Conservation (phyloP, 2,113 vertebrate genomes). For the Nematolebias whitei region DNA sequence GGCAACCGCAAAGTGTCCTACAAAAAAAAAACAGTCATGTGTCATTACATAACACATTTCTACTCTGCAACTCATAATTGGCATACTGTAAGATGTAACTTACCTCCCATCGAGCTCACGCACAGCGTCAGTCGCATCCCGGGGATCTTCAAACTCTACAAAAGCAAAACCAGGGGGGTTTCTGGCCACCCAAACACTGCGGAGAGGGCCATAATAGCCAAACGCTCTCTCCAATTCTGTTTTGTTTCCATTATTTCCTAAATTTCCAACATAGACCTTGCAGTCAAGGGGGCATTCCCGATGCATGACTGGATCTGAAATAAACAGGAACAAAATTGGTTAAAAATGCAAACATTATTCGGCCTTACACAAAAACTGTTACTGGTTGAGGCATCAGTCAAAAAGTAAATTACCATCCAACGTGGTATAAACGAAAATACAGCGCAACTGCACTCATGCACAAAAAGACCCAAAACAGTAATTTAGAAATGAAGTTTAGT, state of each 20-base stretch:
- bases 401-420: not conserved
- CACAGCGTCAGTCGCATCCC: conserved; percentile 97
- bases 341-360: not conserved
- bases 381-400: no score
- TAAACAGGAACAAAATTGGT: not conserved
- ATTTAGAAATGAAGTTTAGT: no score
- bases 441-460: no score
- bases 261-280: conserved; percentile 98
- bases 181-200: conserved; percentile 97
- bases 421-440: no score
- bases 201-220: conserved; percentile 96
- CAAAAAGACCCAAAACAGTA: no score
- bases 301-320: conserved; percentile 87
- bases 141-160: conserved; percentile 97
- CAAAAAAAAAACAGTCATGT: not conserved
- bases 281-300: conserved; percentile 98
- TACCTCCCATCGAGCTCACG: conserved; percentile 98
- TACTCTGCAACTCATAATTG: no score
- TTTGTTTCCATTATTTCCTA: conserved; percentile 99
- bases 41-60: no score
- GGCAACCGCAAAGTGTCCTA: conserved; percentile 94
- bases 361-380: not conserved
- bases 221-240: conserved; percentile 94
- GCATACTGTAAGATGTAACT: no score
- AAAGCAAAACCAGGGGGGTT: conserved; percentile 98